A percentile compares a stretch with the other conserved stretches of the same genome.
phyloP scores from a whole-genome alignment of 30 jellyfish, hydroid and myxozoan species.

The Calvadosia cruxmelitensis region DNA sequence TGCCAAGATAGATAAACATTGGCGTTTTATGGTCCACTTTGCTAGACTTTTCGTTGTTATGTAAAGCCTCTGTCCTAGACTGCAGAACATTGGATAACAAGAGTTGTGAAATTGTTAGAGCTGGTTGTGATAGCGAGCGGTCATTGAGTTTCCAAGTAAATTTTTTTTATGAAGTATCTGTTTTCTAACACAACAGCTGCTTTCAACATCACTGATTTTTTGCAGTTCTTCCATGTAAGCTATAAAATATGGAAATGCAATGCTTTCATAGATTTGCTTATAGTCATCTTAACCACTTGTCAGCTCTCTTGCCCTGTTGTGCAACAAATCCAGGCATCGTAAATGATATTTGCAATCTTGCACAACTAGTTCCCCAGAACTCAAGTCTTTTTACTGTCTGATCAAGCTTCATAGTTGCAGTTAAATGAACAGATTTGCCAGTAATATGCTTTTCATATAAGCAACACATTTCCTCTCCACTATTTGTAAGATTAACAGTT shows the following conservation, averaged over 20 bases:
- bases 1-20: slow-evolving; percentile 3
- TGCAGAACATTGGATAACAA: neutral
- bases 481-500: too few species aligned
- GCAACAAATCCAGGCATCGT: slow-evolving; percentile 8
- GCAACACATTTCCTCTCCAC: neutral
- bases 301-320: slow-evolving; percentile 21
- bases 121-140: neutral
- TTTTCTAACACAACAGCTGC: neutral
- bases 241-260: neutral
- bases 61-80: too few species aligned
- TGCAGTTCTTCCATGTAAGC: slow-evolving; percentile 2
- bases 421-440: neutral
- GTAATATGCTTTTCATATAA: slow-evolving; percentile 10
- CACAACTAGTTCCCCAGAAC: slow-evolving; percentile 27
- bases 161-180: neutral
- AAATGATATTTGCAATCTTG: slow-evolving; percentile 9
- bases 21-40: neutral
- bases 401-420: slow-evolving; percentile 6
- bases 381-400: slow-evolving; percentile 5
- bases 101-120: neutral
- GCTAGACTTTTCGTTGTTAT: neutral
- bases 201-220: neutral
- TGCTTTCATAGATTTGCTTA: too few species aligned
- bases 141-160: neutral
- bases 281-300: neutral